Base-by-base conservation (phyloP, 2,797 vertebrate genomes). In the Silurus aristotelis region DNA sequence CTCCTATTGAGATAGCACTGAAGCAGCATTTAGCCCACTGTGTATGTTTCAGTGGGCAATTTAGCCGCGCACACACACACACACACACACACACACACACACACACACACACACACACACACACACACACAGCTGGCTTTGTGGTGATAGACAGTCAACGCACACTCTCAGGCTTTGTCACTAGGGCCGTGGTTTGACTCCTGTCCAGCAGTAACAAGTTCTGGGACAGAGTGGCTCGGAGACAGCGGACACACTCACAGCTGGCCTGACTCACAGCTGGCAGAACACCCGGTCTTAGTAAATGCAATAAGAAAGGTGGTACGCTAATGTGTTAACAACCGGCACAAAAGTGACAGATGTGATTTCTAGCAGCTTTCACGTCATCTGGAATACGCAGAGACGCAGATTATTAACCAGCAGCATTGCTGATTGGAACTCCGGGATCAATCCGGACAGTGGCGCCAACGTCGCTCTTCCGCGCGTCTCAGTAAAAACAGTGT, bases 1-100 rank as follows among this genome's bases (percentile, higher is more conserved):
- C 95, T 94, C 95, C 95, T 93, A 95, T 95, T 95, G 95, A 95
- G 91, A 89, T 48, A 86, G 91, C 91, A 94, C 93, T 96, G 94
- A 94, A 93, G 93, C 93, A 90, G 94, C 91, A 91, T 92, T 94
- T 94, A 94, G 93, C 94, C 90, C 94, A 76, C 92, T 93, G 94
- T 94, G 93, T 94, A 93, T 93, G 93, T 94, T 94, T 94, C 94
- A 93, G 90, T 87, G 80, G 86, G 91, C 6, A 31, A 75, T 63
- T 83, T 83, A 27, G 14, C 2, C 5, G 89, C 90, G 91, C 81
- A 46, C 68, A 64, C 68, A 73, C 81, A 73, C 61, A 89, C 90
- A 91, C 73, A 92, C 87, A 87, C 88, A 90, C 89, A 87, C 61
- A 89, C 90, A 91, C 73, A 92, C 87, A 87, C 88, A 90, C 89